Evolutionary conservation across 1,140 invertebrate genomes (phyloP), one percentile per base, ranked within the genome.

Genomic region (Cecropterus lyciades): DNA sequence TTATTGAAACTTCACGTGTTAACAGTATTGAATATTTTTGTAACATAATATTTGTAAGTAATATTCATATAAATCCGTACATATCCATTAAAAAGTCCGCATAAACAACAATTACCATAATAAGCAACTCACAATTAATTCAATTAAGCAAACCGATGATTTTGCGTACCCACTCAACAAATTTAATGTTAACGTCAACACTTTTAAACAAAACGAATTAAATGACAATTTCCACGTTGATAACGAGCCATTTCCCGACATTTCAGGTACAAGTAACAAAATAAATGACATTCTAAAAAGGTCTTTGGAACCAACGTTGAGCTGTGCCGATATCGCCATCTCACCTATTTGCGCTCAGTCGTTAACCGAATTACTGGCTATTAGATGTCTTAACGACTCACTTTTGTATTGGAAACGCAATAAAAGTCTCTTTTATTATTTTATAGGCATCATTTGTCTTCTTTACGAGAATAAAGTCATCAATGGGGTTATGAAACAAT

Each of bases 361-460:
- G 68, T 72, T 69, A 72, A 72, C 65, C 33, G 70, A 72, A 72
- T 72, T 69, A 66, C 70, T 43, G 65, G 45, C 62, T 62, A 66
- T 72, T 72, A 72, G 63, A 69, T 65, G 56, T 60, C 67, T 52
- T 63, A 72, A 65, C 57, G 66, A 60, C 67, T 69, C 66, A 66
- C 69, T 68, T 72, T 72, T 72, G 70, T 72, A 72, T 72, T 72
- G 70, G 68, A 69, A 72, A 63, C 63, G 67, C 67, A 72, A 72
- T 72, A 72, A 72, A 72, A 72, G 43, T 57, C 57, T 48, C 67
- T 65, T 72, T 65, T 65, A 62, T 65, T 72, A 65, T 69, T 72
- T 72, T 72, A 72, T 65, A 55, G 62, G 45, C 45, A 51, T 66
- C 67, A 69, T 72, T 72, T 69, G 57, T 72, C 63, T 52, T 55